Evolutionary conservation across 2,888 invertebrate genomes (phyloP), one percentile per base, ranked within the genome.

Genomic region (Horisme vitalbata): DNA sequence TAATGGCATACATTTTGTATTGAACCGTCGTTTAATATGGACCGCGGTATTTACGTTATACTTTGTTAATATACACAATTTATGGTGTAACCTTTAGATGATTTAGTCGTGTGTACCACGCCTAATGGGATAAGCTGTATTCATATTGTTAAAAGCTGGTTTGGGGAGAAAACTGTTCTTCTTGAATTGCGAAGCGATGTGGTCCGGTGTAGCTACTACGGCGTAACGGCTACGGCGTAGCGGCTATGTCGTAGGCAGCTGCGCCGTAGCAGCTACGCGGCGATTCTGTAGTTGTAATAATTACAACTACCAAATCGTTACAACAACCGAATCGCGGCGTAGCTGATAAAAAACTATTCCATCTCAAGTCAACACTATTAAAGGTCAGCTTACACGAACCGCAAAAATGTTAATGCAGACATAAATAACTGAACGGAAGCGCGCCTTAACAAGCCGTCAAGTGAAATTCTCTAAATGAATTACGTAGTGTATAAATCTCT

Each of bases 1-100:
- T 86, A 86, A 86, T 85, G 85, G 81, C 78, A 53, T 64, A 76
- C 77, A 77, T 77, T 83, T 71, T 63, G 75, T 80, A 84, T 84
- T 83, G 83, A 81, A 77, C 72, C 76, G 78, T 78, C 80, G 72
- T 81, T 73, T 77, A 76, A 74, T 77, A 78, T 67, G 72, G 71
- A 68, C 67, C 68, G 71, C 67, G 62, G 68, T 74, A 81, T 83
- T 82, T 82, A 78, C 65, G 70, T 57, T 58, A n/a, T 24, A 51
- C 31, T 41, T 36, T 55, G 52, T 52, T 52, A 47, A 57, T 55
- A 48, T 43, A 11, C 39, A 21, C 20, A 30, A 55, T 57, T 57
- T 57, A 57, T 55, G 51, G 39, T 9, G 28, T 11, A 28, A 35
- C 35, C 46, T 35, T 35, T 41, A 27, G 5, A 38, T 35, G 35